These are phyloP conservation scores for Diadema setosum DNA, from an alignment of 35 echinoderm and acorn worm genomes.

Conservation along the genomic window DNA sequence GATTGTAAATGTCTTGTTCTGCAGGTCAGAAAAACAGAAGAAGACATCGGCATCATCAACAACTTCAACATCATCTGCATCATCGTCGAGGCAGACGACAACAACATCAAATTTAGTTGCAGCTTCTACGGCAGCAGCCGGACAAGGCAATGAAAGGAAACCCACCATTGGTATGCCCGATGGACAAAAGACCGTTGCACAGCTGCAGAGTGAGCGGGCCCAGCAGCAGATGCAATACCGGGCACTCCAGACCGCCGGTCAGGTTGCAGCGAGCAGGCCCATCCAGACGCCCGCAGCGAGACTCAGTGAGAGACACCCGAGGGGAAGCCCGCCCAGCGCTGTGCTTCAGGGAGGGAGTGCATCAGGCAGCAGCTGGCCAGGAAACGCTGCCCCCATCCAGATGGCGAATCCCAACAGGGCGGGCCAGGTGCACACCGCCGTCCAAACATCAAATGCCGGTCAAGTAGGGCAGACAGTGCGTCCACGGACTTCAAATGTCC, in stretches of 20 bases:
- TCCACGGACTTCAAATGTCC: not conserved
- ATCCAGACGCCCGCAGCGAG: not conserved
- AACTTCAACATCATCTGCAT: not conserved
- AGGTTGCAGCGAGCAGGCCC: not conserved
- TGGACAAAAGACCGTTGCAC: slow-evolving; percentile 84
- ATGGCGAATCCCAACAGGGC: not conserved
- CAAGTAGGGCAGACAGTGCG: not conserved
- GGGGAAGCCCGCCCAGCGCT: slow-evolving; percentile 35
- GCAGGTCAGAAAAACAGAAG: slow-evolving; percentile 11
- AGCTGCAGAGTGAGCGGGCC: slow-evolving; percentile 70
- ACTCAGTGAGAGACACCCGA: not conserved
- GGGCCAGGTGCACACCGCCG: not conserved
- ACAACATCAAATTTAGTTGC: not conserved
- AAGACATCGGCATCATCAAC: not conserved
- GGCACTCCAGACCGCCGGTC: not conserved
- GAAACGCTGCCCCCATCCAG: not conserved
- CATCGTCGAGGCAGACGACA: not conserved
- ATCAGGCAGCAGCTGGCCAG: not conserved
- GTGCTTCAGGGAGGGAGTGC: not conserved
- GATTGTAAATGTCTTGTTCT: too few species aligned
- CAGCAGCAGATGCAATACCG: slow-evolving; percentile 45
- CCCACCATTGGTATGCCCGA: not conserved
- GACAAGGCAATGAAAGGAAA: not conserved
- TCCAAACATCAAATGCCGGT: slow-evolving; percentile 1
- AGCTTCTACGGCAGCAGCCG: not conserved